These are phyloP conservation scores for Acrossocheilus fasciatus DNA, from an alignment of 2,797 vertebrate species.

Conservation along the genomic window DNA sequence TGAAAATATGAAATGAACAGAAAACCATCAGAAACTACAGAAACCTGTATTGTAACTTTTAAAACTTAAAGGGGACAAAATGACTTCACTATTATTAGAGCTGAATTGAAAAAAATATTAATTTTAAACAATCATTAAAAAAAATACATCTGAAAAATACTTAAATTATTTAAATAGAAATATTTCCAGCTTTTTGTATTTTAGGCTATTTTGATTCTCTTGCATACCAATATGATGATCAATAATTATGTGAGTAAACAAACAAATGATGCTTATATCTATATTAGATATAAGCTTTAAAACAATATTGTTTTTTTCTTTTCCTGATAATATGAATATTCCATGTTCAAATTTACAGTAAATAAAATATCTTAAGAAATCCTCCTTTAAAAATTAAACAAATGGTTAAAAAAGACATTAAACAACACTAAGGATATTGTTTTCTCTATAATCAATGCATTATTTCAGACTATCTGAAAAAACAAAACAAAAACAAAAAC, in stretches of 20 bases:
- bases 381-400: neutral
- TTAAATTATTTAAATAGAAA: neutral
- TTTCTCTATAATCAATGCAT: neutral
- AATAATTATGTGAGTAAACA: neutral
- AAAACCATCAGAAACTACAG: neutral
- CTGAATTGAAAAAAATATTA: neutral
- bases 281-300: neutral
- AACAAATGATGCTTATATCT: neutral
- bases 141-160: neutral
- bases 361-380: neutral
- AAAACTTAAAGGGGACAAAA: neutral
- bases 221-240: neutral
- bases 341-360: neutral
- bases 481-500: neutral
- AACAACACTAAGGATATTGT: neutral
- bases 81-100: neutral
- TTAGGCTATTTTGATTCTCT: neutral
- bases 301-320: neutral
- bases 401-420: neutral
- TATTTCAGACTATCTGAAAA: slow-evolving; percentile 7
- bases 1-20: neutral
- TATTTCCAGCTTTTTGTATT: neutral
- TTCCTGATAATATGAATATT: neutral
- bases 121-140: neutral
- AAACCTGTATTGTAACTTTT: neutral